A percentile compares a stretch with the other conserved stretches of the same genome.
phyloP scores from a whole-genome alignment of 1,140 invertebrate species.

The Copidosoma floridanum region DNA sequence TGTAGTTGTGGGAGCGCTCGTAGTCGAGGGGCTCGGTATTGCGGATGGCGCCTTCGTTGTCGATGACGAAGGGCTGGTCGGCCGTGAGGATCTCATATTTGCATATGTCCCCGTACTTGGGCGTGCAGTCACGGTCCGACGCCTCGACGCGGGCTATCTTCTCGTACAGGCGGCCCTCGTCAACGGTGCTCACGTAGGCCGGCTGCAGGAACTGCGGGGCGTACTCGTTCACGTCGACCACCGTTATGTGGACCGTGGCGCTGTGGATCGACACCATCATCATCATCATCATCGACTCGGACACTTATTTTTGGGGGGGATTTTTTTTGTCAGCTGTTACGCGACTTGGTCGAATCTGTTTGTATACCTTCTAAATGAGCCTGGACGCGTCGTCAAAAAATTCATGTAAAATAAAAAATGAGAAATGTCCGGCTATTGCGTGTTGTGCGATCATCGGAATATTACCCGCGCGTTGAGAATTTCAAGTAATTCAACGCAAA shows the following conservation, averaged over 20 bases:
- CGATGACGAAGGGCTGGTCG: constrained; percentile 89
- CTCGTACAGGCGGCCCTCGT: constrained; percentile 87
- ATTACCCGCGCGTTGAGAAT: no score
- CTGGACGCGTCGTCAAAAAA: no score
- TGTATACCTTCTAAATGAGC: no score
- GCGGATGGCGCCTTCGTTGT: constrained; percentile 85
- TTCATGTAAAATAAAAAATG: no score
- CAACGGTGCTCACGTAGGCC: constrained; percentile 86
- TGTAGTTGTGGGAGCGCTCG: constrained; percentile 90
- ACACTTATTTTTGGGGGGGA: no score
- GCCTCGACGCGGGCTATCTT: constrained; percentile 89
- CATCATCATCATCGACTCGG: no score
- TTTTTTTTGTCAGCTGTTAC: no score
- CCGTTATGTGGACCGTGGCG: constrained; percentile 91
- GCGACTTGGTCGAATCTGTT: no score
- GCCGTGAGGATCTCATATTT: constrained; percentile 91
- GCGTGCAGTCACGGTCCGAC: constrained; percentile 86
- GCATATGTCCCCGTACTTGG: constrained; percentile 90
- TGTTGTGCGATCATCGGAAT: no score
- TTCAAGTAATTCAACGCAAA: no score
- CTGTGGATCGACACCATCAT: constrained; percentile 62
- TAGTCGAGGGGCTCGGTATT: constrained; percentile 92
- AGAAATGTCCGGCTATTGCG: no score
- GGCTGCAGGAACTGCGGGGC: constrained; percentile 84
- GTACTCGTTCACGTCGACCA: constrained; percentile 93